Evolutionary conservation across 2,888 invertebrate genomes (phyloP), one percentile per base, ranked within the genome.

Genomic region (Gymnosoma rotundatum): DNA sequence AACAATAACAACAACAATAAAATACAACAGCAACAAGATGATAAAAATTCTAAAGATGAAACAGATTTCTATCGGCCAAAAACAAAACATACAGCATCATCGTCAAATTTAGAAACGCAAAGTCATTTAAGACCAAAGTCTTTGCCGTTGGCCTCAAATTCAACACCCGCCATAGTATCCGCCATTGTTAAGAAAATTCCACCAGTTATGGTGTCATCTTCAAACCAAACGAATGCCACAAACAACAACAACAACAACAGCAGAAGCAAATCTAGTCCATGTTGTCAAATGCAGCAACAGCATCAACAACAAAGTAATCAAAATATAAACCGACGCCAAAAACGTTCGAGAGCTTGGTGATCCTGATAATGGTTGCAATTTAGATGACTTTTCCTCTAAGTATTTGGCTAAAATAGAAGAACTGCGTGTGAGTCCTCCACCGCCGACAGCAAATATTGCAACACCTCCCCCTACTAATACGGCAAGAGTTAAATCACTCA

Each of bases 331-430:
- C 83, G 81, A 75, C 83, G 80, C 81, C 88, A 89, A 58, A 89
- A 91, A 10, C 91, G 88, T 90, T 70, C 91, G 95, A 94, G 95
- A 95, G 81, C 94, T 96, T 80, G 96, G 96, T 18, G 95, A 96
- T 91, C 96, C 97, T 36, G 97, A 97, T 89, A 96, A 96, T 14
- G 94, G 94, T 14, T 94, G 94, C 84, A 94, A 94, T 87, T 89
- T 94, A 87, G 94, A 95, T 89, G 93, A 94, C 87, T 92, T 94
- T 56, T 93, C 93, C 14, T 92, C 92, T 86, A 93, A 93, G 88
- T 92, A 92, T 87, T 87, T 92, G 87, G 89, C 91, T 70, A 92
- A 92, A 82, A 90, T 90, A 61, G 89, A 91, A 85, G 94, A 94
- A 83, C 93, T 95, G 81, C 92, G 96, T 83, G 95, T 95, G 5